These are phyloP conservation scores for Adoxophyes honmai DNA, from an alignment of 1,140 invertebrate species.

Conservation along the genomic window DNA sequence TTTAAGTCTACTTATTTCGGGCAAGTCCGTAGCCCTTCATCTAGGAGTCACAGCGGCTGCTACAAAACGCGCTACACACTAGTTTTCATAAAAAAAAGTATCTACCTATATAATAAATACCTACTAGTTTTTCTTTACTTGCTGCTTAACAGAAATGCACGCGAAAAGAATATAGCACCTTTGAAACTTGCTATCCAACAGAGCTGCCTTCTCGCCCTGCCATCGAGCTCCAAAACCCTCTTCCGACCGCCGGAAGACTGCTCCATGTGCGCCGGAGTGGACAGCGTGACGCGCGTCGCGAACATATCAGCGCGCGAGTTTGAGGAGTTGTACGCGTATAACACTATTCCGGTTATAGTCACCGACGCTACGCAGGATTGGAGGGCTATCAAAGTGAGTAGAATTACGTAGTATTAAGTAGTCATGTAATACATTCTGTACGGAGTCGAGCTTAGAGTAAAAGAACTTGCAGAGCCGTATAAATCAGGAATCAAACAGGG, in stretches of 20 bases:
- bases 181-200: too few species aligned
- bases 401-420: not conserved
- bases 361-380: constrained; percentile 88
- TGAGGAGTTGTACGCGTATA: constrained; percentile 86
- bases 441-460: too few species aligned
- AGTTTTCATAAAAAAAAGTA: too few species aligned
- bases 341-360: constrained; percentile 88
- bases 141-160: not conserved
- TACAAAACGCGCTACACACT: too few species aligned
- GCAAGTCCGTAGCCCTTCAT: too few species aligned
- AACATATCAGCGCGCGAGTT: constrained; percentile 83
- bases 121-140: not conserved
- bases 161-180: not conserved
- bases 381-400: constrained; percentile 81
- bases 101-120: too few species aligned
- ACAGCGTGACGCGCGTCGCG: constrained; percentile 79
- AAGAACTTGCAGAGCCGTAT: too few species aligned
- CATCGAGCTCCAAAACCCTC: constrained; percentile 40
- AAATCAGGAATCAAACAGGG: too few species aligned
- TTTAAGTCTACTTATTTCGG: too few species aligned
- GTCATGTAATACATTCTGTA: too few species aligned
- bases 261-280: constrained; percentile 82
- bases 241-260: constrained; percentile 86
- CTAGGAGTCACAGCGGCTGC: too few species aligned
- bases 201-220: constrained; percentile 45